Base-by-base conservation (phyloP, 2,888 invertebrate species). In the Cybosia mesomella region DNA sequence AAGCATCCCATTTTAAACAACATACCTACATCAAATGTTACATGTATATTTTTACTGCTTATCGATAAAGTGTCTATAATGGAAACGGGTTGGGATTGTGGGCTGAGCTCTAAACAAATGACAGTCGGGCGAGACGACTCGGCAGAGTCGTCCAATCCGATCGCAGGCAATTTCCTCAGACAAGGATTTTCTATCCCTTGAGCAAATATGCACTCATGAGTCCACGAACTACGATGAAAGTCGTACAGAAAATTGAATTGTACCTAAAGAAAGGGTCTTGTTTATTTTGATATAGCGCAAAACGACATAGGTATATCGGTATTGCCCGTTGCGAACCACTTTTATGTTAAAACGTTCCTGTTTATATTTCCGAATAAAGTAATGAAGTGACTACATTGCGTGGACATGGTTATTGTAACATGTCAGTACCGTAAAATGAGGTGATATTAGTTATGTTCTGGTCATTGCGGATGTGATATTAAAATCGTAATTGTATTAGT, bases 131-230 rank as follows among this genome's bases (percentile, higher is more conserved):
- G 75, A 80, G 79, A 76, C 80, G 83, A 84, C 81, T 84, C 84
- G 77, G 77, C 83, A 80, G 77, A 80, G 83, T 84, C 85, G 86
- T 87, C 85, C 88, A 91, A 91, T 91, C 88, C 89, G 89, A 91
- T 89, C 89, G 87, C 80, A 89, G 84, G 86, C 88, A 90, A 91
- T 91, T 90, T 87, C 85, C 87, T 86, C 86, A 84, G 87, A 88
- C 88, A 85, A 89, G 84, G 87, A 89, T 90, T 90, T 88, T 88
- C 87, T 87, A 88, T 90, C 88, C 86, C 85, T 87, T 87, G 88
- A 89, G 87, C 89, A 91, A 91, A 91, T 90, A 89, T 87, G 88
- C 88, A 87, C 89, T 89, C 87, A 89, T 87, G 88, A 90, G 87
- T 86, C 84, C 82, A 83, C 82, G 84, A 85, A 87, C 85, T 86